Conservation (phyloP, 2,888 invertebrate species). For the Lomographa bimaculata region DNA sequence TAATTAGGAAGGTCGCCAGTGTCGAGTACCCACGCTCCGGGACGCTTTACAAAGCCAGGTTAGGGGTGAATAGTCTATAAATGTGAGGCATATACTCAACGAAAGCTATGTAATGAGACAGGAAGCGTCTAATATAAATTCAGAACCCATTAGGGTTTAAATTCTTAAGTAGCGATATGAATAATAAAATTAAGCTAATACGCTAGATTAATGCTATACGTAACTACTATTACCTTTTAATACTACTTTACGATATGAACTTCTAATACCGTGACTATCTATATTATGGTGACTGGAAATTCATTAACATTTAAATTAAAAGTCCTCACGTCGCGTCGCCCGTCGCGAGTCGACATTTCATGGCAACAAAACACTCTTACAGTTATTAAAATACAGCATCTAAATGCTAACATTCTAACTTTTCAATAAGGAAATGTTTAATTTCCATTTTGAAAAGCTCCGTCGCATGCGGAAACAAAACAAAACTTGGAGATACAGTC, state of each 20-base stretch:
- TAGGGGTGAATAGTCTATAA: conserved; percentile 42
- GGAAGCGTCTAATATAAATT: conserved; percentile 37
- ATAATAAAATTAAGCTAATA: conserved; percentile 12
- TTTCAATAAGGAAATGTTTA: conserved; percentile 73
- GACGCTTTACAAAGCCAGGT: conserved; percentile 39
- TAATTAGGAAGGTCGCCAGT: conserved; percentile 58
- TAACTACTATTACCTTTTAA: conserved; percentile 10
- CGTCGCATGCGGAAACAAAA: conserved; percentile 48
- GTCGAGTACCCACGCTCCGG: conserved; percentile 34
- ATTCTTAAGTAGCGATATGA: conserved; percentile 21
- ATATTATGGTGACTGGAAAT: conserved; percentile 19
- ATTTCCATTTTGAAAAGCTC: conserved; percentile 63
- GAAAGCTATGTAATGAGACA: conserved; percentile 36
- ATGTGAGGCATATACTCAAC: conserved; percentile 31
- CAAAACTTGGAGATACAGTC: conserved; percentile 62
- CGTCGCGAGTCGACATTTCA: conserved; percentile 19
- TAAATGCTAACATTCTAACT: conserved; percentile 62
- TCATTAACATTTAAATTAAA: conserved; percentile 33
- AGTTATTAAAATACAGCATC: conserved; percentile 64
- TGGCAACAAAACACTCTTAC: conserved; percentile 53
- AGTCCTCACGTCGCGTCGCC: conserved; percentile 15
- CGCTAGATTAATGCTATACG: too few relatives aligned
- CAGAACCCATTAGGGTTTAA: conserved; percentile 20
- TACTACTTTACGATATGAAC: conserved; percentile 13
- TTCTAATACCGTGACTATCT: conserved; percentile 5